Evolutionary conservation across 2,888 invertebrate species (phyloP).

Genomic region (Drosophila anceps): DNA sequence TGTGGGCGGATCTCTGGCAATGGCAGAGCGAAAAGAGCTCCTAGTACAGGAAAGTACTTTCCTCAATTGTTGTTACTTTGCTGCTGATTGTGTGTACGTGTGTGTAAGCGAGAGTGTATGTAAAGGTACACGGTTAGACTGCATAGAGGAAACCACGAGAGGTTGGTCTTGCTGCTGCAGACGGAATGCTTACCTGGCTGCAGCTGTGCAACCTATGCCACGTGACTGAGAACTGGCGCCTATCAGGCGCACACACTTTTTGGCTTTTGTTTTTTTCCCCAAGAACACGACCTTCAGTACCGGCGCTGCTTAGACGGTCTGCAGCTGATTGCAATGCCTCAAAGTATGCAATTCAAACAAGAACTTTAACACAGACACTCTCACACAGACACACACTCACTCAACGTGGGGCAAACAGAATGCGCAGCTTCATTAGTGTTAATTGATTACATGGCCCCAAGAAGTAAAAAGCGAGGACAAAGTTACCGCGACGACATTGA

Average conservation of each 20-base stretch:
- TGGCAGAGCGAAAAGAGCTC: slow-evolving; percentile 63
- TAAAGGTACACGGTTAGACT: slow-evolving; percentile 18
- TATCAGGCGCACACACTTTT: slow-evolving; percentile 52
- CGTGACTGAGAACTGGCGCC: slow-evolving; percentile 41
- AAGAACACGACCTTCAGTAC: slow-evolving; percentile 61
- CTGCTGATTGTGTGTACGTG: slow-evolving; percentile 50
- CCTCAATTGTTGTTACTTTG: slow-evolving; percentile 80
- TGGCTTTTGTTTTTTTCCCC: slow-evolving; percentile 42
- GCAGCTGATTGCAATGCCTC: slow-evolving; percentile 53
- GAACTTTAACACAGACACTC: slow-evolving; percentile 46
- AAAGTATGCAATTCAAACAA: slow-evolving; percentile 55
- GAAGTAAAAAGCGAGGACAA: slow-evolving; percentile 63
- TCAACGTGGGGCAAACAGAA: slow-evolving; percentile 28
- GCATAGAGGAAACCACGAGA: slow-evolving; percentile 58
- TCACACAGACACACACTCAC: slow-evolving; percentile 11
- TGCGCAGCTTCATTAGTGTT: slow-evolving; percentile 77
- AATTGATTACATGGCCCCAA: slow-evolving; percentile 80
- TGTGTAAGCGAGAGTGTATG: slow-evolving; percentile 20
- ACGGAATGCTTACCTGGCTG: slow-evolving; percentile 43
- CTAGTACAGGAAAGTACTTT: slow-evolving; percentile 76
- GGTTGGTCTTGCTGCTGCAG: slow-evolving; percentile 46
- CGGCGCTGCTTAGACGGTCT: slow-evolving; percentile 51
- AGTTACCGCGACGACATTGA: slow-evolving; percentile 64
- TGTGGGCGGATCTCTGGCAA: slow-evolving; percentile 51
- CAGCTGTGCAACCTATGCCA: slow-evolving; percentile 50